Conservation (phyloP, 2,888 invertebrate species). For the Cosmia pyralina region DNA sequence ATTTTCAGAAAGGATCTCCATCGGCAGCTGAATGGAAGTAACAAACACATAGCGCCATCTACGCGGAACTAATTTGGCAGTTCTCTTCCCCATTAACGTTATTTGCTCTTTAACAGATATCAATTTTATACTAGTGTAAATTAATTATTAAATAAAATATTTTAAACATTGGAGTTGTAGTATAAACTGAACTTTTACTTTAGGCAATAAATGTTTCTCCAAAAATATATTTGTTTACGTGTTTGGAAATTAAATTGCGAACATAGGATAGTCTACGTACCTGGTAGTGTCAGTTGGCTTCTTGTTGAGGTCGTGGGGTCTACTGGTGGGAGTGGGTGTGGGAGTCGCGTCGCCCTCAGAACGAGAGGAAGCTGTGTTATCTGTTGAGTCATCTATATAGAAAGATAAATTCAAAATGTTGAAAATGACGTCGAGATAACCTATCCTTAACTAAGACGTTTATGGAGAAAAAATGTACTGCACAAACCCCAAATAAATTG, state of each 20-base stretch:
- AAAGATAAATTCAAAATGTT: background rate
- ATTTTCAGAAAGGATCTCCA: no score
- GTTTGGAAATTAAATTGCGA: background rate
- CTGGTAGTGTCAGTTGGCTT: conserved; percentile 75
- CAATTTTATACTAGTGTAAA: background rate
- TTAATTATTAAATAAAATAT: background rate
- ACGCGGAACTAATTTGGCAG: no score
- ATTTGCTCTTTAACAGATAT: background rate
- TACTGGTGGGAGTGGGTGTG: conserved; percentile 60
- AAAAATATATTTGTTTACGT: background rate
- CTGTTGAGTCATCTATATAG: conserved; percentile 80
- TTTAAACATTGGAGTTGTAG: background rate
- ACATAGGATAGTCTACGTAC: conserved; percentile 56
- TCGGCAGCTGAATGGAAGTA: no score
- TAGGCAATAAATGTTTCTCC: background rate
- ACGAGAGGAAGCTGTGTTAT: conserved; percentile 83
- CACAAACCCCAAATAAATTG: background rate
- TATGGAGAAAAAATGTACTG: background rate
- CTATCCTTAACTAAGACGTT: background rate
- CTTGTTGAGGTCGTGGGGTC: conserved; percentile 80
- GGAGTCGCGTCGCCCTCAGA: conserved; percentile 78
- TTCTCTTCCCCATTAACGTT: no score
- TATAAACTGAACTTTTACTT: background rate
- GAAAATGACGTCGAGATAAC: background rate
- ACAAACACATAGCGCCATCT: no score